A percentile compares a stretch with the other conserved stretches of the same genome.
These are phyloP conservation scores for Sinopyrophorus schimmeli DNA, from an alignment of 2,888 invertebrate species.

Conservation along the genomic window DNA sequence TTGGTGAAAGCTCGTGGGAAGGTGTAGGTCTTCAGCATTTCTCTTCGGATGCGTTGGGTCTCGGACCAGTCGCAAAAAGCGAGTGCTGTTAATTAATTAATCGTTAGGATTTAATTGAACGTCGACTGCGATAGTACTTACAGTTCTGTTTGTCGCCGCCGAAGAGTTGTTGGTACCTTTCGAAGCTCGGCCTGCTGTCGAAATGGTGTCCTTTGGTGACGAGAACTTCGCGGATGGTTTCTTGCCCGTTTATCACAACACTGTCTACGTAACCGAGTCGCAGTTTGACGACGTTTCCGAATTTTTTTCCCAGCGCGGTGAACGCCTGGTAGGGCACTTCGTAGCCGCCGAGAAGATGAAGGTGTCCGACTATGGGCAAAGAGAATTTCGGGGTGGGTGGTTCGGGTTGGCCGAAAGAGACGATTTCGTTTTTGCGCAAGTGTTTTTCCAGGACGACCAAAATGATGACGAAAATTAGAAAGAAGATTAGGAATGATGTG, in stretches of 20 bases:
- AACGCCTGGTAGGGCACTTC: conserved; percentile 66
- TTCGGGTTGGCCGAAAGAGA: conserved; percentile 40
- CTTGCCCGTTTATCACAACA: conserved; percentile 62
- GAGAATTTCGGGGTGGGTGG: conserved; percentile 61
- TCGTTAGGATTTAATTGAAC: conserved; percentile 2
- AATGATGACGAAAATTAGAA: conserved; percentile 20
- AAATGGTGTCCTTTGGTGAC: conserved; percentile 63
- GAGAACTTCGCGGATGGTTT: conserved; percentile 63
- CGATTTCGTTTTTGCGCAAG: not conserved
- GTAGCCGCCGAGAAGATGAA: conserved; percentile 61
- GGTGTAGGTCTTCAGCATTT: conserved; percentile 62
- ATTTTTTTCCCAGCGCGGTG: conserved; percentile 56
- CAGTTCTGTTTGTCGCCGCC: conserved; percentile 69
- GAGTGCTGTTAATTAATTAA: conserved; percentile 57
- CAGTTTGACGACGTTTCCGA: conserved; percentile 61
- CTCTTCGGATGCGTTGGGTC: conserved; percentile 63
- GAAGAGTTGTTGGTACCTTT: conserved; percentile 65
- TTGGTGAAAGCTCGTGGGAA: conserved; percentile 63
- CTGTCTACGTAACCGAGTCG: conserved; percentile 61
- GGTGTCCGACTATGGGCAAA: conserved; percentile 62
- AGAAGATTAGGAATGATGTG: conserved; percentile 28
- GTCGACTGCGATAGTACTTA: conserved; percentile 54
- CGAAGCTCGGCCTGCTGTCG: conserved; percentile 67
- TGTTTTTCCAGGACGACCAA: conserved; percentile 17
- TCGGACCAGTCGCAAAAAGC: conserved; percentile 73